Base-by-base conservation (phyloP, 2,113 vertebrate species). In the Uria aalge region DNA sequence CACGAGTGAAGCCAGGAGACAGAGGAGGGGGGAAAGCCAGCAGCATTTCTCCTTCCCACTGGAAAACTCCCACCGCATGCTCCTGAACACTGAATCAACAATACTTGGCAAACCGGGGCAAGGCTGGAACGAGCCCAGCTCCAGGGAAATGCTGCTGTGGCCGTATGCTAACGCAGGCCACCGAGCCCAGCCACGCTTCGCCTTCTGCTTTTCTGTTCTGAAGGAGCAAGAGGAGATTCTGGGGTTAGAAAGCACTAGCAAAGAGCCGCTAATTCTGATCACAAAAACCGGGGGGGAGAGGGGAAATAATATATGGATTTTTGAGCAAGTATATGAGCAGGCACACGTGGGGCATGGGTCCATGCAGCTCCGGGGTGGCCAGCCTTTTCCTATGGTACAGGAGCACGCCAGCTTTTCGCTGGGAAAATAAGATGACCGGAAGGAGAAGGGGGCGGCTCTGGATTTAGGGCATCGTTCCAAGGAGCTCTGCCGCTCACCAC, bases 91-190 rank as follows among this genome's bases (percentile, higher is more conserved):
- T 69, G 63, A 78, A 95, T 59, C 32, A 21, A 95, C 92, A 93
- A 87, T 55, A 24, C n/a, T 75, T 64, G 91, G 94, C 88, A 92
- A 66, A 52, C 52, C 5, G 7, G 34, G 64, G 53, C 66, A 52
- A 43, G 78, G 66, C 90, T 97, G 95, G 92, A 95, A 79, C 1
- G 8, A 85, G 78, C 78, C 88, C 95, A 68, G 75, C 71, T 40
- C 62, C 48, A 6, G 62, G 90, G 78, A 85, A 75, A 71, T 0
- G 41, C 84, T 15, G 7, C 53, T 18, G 86, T 8, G 85, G 75
- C 91, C 11, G 1, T 29, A 15, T 1, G 3, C 41, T 17, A 43
- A 71, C 3, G 1, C 41, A 27, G 3, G 1, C 19, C 60, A 69
- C 59, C 72, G 21, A 69, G 8, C 10, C 63, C 79, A 77, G 34